A percentile compares a stretch with the other conserved stretches of the same genome.
Conservation (phyloP, 2,797 vertebrate species). For the Poeciliopsis turneri region DNA sequence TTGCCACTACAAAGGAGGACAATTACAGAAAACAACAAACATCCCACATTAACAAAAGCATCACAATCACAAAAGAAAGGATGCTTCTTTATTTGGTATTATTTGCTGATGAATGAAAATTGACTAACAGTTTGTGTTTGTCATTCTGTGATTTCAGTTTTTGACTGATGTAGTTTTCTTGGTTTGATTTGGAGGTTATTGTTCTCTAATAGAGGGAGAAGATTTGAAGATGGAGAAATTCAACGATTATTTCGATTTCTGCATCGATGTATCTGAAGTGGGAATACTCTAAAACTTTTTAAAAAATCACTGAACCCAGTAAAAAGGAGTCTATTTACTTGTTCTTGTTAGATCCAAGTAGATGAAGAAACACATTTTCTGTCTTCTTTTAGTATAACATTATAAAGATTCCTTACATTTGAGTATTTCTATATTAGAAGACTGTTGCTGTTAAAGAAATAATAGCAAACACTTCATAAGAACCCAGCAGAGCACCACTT, state of each 20-base stretch:
- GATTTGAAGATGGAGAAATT: neutral
- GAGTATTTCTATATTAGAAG: neutral
- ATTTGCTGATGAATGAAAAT: neutral
- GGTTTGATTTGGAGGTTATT: neutral
- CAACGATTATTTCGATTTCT: neutral
- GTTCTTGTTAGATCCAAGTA: neutral
- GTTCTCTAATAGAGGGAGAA: neutral
- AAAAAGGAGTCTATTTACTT: neutral
- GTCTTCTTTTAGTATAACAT: neutral
- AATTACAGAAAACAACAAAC: too few relatives aligned
- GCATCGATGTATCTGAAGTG: neutral
- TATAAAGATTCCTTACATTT: neutral
- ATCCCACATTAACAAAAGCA: neutral
- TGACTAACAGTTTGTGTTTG: too few relatives aligned
- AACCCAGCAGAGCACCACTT: neutral
- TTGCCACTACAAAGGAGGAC: neutral
- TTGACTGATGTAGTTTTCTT: neutral
- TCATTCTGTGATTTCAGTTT: neutral
- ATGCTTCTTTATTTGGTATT: neutral
- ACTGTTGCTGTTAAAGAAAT: neutral
- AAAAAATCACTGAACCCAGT: neutral
- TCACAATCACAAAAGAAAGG: neutral
- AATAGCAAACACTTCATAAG: too few relatives aligned
- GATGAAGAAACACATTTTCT: neutral
- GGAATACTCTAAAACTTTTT: neutral